Evolutionary conservation across 2,888 invertebrate species (phyloP).

Genomic region (Lithodes maja): DNA sequence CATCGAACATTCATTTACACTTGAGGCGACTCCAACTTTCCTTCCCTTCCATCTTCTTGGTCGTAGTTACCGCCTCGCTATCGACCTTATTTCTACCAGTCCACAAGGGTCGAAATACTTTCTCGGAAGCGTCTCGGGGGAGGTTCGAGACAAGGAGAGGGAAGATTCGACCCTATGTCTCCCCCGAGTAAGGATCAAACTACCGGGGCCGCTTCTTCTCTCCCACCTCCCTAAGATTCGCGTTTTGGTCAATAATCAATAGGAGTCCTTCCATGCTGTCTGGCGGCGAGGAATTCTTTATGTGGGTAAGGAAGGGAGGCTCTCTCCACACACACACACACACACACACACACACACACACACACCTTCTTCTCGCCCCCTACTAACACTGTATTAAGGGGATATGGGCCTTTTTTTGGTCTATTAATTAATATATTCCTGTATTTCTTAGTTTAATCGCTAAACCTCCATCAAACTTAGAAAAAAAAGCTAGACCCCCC

Average conservation of each 20-base stretch:
- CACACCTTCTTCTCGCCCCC: too few relatives aligned
- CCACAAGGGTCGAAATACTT: slow-evolving; percentile 39
- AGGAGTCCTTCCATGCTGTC: slow-evolving; percentile 64
- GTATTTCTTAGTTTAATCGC: too few relatives aligned
- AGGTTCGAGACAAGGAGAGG: neutral
- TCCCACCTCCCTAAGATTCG: slow-evolving; percentile 49
- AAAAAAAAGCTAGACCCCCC: too few relatives aligned
- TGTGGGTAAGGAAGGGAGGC: slow-evolving; percentile 40
- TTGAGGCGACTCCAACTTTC: slow-evolving; percentile 32
- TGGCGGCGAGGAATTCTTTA: slow-evolving; percentile 58
- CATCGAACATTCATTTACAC: slow-evolving; percentile 34
- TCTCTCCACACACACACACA: neutral
- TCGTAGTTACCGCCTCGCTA: neutral
- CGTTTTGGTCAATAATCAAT: slow-evolving; percentile 66
- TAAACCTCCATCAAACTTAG: too few relatives aligned
- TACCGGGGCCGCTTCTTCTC: neutral
- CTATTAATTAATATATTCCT: too few relatives aligned
- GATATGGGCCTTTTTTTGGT: too few relatives aligned
- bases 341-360: too few relatives aligned
- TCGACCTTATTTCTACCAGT: slow-evolving; percentile 24
- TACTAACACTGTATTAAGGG: too few relatives aligned
- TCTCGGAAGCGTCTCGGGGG: neutral
- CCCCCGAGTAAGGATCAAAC: neutral
- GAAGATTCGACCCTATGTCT: slow-evolving; percentile 38
- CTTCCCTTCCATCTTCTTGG: neutral